Evolutionary conservation across 2,888 invertebrate genomes (phyloP).

Genomic region (Pimpla rufipes): DNA sequence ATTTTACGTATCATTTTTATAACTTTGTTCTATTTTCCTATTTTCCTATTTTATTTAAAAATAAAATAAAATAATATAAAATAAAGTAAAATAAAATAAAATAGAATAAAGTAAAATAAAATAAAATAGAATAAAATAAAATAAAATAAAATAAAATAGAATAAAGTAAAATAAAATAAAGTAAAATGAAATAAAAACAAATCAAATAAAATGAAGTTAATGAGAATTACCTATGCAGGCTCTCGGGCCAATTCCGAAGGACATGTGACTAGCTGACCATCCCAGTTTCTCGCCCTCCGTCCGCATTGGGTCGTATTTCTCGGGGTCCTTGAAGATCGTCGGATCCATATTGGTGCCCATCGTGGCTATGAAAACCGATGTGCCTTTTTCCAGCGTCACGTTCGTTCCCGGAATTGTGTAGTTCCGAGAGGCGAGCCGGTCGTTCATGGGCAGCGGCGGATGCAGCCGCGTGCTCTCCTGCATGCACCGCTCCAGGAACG

Average conservation of each 20-base stretch:
- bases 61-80: no score
- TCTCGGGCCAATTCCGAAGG: conserved; percentile 79
- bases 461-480: conserved; percentile 77
- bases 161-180: no score
- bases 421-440: conserved; percentile 74
- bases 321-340: conserved; percentile 74
- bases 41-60: no score
- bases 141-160: no score
- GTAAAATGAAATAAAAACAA: background rate
- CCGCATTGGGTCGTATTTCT: conserved; percentile 75
- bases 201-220: conserved; percentile 38
- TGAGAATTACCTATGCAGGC: conserved; percentile 75
- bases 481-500: conserved; percentile 75
- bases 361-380: conserved; percentile 74
- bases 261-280: conserved; percentile 67
- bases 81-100: no score
- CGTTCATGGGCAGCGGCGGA: conserved; percentile 77
- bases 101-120: no score
- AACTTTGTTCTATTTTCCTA: no score
- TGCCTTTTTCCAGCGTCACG: conserved; percentile 74
- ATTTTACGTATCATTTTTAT: no score
- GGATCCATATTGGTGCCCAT: conserved; percentile 76
- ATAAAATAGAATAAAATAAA: no score
- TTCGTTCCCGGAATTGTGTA: conserved; percentile 76
- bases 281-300: conserved; percentile 69